Evolutionary conservation across 2,797 vertebrate genomes (phyloP).

Genomic region (Acanthopagrus latus): DNA sequence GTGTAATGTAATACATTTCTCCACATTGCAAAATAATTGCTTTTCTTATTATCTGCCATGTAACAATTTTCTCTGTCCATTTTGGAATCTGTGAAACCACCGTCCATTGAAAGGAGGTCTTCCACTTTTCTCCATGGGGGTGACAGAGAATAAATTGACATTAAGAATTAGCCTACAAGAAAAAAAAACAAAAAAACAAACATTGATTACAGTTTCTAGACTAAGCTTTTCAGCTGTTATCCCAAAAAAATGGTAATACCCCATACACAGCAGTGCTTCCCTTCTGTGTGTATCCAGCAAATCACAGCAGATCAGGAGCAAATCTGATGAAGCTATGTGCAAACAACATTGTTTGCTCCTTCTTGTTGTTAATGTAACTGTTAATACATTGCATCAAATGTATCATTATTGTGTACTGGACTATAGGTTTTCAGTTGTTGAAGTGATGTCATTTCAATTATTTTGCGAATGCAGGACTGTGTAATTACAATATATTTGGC

Average conservation of each 20-base stretch:
- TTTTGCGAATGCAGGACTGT: neutral
- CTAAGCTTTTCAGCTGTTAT: constrained; percentile 25
- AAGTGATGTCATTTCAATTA: constrained; percentile 11
- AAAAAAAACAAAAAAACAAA: too few relatives aligned
- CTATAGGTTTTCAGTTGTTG: neutral
- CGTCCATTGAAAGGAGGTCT: neutral
- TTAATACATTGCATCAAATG: too few relatives aligned
- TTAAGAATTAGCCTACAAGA: constrained; percentile 1
- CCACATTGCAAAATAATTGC: constrained; percentile 40
- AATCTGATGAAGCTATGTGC: too few relatives aligned
- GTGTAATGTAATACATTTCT: constrained; percentile 40
- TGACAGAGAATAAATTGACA: constrained; percentile 23
- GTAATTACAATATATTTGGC: constrained; percentile 18
- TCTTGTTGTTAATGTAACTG: too few relatives aligned
- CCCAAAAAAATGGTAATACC: too few relatives aligned
- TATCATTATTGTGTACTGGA: too few relatives aligned
- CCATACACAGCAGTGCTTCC: too few relatives aligned
- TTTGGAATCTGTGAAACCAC: constrained; percentile 44
- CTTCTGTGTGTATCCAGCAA: too few relatives aligned
- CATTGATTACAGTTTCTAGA: constrained; percentile 19
- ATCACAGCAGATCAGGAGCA: too few relatives aligned
- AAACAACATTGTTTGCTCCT: too few relatives aligned
- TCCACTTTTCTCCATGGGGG: constrained; percentile 10
- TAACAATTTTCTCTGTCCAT: constrained; percentile 52
- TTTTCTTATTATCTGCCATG: constrained; percentile 55